Evolutionary conservation across 2,888 invertebrate species (phyloP), one percentile per base, ranked within the genome.

Genomic region (Platerodrilus igneus): DNA sequence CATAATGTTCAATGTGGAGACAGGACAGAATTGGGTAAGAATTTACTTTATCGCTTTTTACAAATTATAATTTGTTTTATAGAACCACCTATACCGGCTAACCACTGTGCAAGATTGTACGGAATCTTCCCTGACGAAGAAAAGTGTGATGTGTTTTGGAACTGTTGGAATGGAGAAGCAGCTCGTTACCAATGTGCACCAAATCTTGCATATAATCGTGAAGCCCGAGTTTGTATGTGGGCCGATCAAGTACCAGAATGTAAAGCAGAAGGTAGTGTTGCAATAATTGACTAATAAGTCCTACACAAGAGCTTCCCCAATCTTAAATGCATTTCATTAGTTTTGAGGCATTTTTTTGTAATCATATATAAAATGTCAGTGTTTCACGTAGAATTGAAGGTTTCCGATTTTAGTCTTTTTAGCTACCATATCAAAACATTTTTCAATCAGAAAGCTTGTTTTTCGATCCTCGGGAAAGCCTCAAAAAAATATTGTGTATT

Each of bases 141-240:
- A 55, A 88, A 90, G 69, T 93, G 93, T 67, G 89, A 91, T 70
- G 86, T 87, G 9, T 93, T 93, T 85, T 93, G 92, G 89, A 92
- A 91, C 71, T 93, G 93, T 71, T 93, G 93, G 92, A 91, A 90
- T 71, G 93, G 93, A 34, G 92, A 93, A 67, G 83, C 92, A 3
- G 90, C 90, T 63, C 81, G 88, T 60, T 93, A 93, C 72, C 90
- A 92, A 69, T 93, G 93, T 75, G 90, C 92, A 55, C 92, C 93
- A 57, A 93, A 93, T 55, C 78, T 93, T 32, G 93, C 92, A 51
- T 93, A 93, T 75, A 89, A 95, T 75, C 79, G 91, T 54, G 90
- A 92, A 70, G 82, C 91, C 34, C 82, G 93, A 55, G 88, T 92
- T 39, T 92, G 92, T 74, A 91, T 94, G 88, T 90, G 95, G 95